Evolutionary conservation across 1,140 invertebrate species (phyloP), one percentile per base, ranked within the genome.

Genomic region (Mylabris phalerata): DNA sequence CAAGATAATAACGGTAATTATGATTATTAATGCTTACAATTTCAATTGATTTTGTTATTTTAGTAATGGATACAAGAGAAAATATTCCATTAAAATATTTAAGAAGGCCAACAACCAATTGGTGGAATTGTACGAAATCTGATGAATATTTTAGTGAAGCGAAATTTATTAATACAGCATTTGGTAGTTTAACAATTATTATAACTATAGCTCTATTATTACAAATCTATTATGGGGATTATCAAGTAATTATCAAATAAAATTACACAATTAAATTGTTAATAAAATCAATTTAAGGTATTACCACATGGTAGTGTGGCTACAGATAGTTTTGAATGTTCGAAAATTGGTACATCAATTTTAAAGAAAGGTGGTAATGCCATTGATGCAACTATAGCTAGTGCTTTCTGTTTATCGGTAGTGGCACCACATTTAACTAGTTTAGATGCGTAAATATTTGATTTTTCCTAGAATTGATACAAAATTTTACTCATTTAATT

Each of bases 281-380:
- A 52, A 0, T 9, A 49, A 45, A 13, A 19, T 46, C 58, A 67
- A 72, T 39, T 70, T 19, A 2, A 88, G 86, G 78, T 87, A 59
- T 79, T 80, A 50, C 80, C 81, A 9, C 86, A 89, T 78, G 88
- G 87, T 42, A 86, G 84, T 62, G 87, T 91, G 48, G 84, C 85
- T 3, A 82, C 86, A 39, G 87, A 88, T 63, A 83, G 80, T 67
- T 73, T 78, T 58, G 77, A 82, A 67, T 92, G 89, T 75, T 89
- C 88, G 27, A 74, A 80, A 60, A 81, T 87, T 61, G 89, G 89
- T 32, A 81, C 83, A 3, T 73, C 79, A 59, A 78, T 84, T 63
- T 73, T 89, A 55, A 79, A 82, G 67, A 77, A 78, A 63, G 84
- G 84, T 45, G 87, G 86, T 5, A 84, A 85, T 71, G 82, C 87